A percentile compares a stretch with the other conserved stretches of the same genome.
phyloP scores from a whole-genome alignment of 2,113 vertebrate species.

The Charadrius vociferus region DNA sequence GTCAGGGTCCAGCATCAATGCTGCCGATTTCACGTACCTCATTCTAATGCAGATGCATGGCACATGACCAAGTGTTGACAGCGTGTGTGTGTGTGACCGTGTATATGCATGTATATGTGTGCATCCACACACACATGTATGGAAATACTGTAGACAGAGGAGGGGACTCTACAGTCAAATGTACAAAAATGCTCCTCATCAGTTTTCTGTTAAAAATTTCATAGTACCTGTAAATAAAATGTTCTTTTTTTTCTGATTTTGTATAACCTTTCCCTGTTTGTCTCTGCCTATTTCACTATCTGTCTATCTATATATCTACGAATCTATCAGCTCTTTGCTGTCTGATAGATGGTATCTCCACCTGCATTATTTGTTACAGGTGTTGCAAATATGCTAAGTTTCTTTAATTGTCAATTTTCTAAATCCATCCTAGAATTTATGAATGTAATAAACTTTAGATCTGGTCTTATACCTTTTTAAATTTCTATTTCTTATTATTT shows the following conservation, averaged over 20 bases:
- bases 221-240: neutral
- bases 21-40: neutral
- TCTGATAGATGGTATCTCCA: neutral
- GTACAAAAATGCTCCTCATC: neutral
- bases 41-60: neutral
- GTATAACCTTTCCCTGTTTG: neutral
- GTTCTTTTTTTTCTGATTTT: neutral
- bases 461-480: neutral
- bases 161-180: neutral
- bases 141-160: neutral
- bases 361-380: neutral
- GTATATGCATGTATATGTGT: neutral
- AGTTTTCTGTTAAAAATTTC: neutral
- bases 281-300: neutral
- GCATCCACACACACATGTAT: neutral
- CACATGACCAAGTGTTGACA: neutral
- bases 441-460: neutral
- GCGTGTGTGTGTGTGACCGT: fast-evolving
- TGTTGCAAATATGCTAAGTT: neutral
- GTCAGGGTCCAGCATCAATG: neutral
- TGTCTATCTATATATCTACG: neutral
- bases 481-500: neutral
- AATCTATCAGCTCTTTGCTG: neutral
- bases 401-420: constrained; percentile 21
- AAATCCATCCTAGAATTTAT: constrained; percentile 8